These are phyloP conservation scores for Drosophila nr. fundita DNA, from an alignment of 2,888 invertebrate genomes.

Conservation along the genomic window DNA sequence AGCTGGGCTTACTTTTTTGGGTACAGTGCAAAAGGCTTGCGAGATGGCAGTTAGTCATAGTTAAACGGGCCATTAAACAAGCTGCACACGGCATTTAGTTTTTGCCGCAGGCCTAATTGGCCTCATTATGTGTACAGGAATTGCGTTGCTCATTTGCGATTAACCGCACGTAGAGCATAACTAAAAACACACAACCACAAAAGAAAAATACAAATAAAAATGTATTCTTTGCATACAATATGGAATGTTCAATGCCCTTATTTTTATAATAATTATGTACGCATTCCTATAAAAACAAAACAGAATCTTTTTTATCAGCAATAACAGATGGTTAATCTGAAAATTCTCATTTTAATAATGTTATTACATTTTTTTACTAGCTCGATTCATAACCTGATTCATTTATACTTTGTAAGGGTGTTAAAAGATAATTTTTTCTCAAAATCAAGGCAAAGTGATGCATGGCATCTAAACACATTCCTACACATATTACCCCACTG, in stretches of 20 bases:
- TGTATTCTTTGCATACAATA: not conserved
- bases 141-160: constrained; percentile 70
- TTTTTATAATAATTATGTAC: not conserved
- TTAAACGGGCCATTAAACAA: constrained; percentile 72
- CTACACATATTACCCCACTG: not conserved
- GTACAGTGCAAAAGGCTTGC: not conserved
- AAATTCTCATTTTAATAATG: not conserved
- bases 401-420: not conserved
- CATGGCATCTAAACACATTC: constrained; percentile 18
- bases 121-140: constrained; percentile 71
- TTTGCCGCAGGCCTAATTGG: constrained; percentile 76
- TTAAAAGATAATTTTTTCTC: constrained; percentile 20
- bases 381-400: not conserved
- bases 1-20: constrained; percentile 9
- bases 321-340: not conserved
- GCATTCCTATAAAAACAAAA: not conserved
- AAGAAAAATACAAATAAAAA: constrained; percentile 14
- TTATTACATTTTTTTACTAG: not conserved
- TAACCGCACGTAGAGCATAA: constrained; percentile 73
- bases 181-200: constrained; percentile 31
- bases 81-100: constrained; percentile 78
- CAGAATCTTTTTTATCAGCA: no score
- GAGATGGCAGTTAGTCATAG: constrained; percentile 32
- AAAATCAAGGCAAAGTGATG: constrained; percentile 51
- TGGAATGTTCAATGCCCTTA: constrained; percentile 26